Evolutionary conservation across 2,113 vertebrate genomes (phyloP).

Genomic region (Excalfactoria chinensis): DNA sequence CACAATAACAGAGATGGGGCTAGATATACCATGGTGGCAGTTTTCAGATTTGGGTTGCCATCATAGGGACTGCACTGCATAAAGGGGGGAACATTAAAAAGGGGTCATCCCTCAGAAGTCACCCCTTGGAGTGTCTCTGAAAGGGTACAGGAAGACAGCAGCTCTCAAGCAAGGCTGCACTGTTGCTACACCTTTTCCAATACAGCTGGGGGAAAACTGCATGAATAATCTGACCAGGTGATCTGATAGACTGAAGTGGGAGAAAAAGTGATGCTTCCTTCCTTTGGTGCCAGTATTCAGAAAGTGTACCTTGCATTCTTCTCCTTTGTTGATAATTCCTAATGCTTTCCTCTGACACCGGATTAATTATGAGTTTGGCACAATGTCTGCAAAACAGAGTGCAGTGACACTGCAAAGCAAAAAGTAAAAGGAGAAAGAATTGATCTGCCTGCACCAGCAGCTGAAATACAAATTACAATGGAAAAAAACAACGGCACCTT

Average conservation of each 20-base stretch:
- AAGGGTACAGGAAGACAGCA: not conserved
- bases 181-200: not conserved
- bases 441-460: not conserved
- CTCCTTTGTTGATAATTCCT: not conserved
- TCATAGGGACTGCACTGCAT: not conserved
- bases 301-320: not conserved
- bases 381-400: not conserved
- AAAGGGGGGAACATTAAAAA: not conserved
- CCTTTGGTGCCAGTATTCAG: not conserved
- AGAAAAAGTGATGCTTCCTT: constrained; percentile 3
- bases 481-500: not conserved
- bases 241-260: not conserved
- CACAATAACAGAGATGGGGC: not conserved
- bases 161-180: not conserved
- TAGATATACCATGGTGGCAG: not conserved
- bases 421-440: not conserved
- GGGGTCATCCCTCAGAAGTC: not conserved
- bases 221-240: not conserved
- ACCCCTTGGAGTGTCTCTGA: not conserved
- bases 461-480: not conserved
- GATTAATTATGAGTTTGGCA: constrained; percentile 33
- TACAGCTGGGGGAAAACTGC: not conserved
- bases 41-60: not conserved
- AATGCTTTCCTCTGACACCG: not conserved
- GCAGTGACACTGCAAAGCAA: not conserved